Base-by-base conservation (phyloP, 1,140 invertebrate genomes). In the Cotesia typhae region DNA sequence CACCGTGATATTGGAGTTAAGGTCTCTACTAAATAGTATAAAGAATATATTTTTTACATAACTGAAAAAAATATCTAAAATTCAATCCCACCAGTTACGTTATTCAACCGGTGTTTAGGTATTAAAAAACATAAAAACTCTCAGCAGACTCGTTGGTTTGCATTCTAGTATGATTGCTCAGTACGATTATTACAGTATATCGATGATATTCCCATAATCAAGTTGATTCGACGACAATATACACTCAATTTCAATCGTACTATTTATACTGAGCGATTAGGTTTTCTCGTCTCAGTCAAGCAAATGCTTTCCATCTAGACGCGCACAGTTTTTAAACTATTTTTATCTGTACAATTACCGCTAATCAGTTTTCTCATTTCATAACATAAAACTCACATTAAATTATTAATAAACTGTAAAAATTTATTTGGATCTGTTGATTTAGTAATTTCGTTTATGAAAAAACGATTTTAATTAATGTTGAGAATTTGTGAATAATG, bases 201-300 rank as follows among this genome's bases (percentile, higher is more conserved):
- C 66, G 66, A 67, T 53, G 66, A 67, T 51, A 67, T 36, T 28
- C 28, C 47, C 36, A 65, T 65, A 65, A 67, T 67, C 20, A 36
- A 20, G 41, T 67, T 52, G 38, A 66, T 66, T 28, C n/a, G 47
- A 52, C 47, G 64, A 51, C 64, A 66, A 20, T 51, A 17, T 47
- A 9, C 20, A 63, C 47, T 9, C 41, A 28, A n/a, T 51, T 12
- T 20, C 3, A 20, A 20, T 17, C 14, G 14, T 35, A 28, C 4
- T 59, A 59, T 59, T 59, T 20, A 59, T 66, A 66, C 41, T 47
- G 6, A 47, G 41, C 41, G 37, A 51, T 66, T 28, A 47, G 20
- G 51, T 20, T 14, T 9, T 10, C n/a, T 52, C 10, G n/a, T 20
- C 4, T 52, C 20, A 66, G 64, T 66, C 38, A 66, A 66, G 14